Base-by-base conservation (phyloP, 2,797 vertebrate genomes). In the Cheracebus regulus region DNA sequence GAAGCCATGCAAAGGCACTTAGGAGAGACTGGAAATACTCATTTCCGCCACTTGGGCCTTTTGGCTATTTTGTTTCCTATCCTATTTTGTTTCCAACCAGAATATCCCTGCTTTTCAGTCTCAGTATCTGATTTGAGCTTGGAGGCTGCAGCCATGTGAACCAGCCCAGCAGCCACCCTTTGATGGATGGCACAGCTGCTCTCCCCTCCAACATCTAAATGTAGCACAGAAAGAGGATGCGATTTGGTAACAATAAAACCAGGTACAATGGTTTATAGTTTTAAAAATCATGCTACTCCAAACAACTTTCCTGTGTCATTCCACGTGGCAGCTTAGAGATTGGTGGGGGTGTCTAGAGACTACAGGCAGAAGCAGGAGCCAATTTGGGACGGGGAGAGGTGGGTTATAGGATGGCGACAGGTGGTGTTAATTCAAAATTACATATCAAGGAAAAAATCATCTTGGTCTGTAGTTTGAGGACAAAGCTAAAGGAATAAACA, bases 401-500 rank as follows among this genome's bases (percentile, higher is more conserved):
- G 13, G 28, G 7, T 36, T 93, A 36, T 9, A 30, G 44, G 46
- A 48, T 48, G 24, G 2, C 50, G n/a, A 96, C 36, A 93, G 41
- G 44, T 26, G 33, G 36, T 28, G 4, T 80, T 96, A 48, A 95
- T 82, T 95, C 78, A 95, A 92, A 95, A 92, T 88, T 50, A 76
- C 19, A 61, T 78, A 36, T 30, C 30, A 52, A 70, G 70, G 5
- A 0, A 70, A 94, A 85, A 39, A 20, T 92, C 44, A 55, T 58
- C 44, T 93, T 81, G 58, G 67, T 88, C 58, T 97, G 19, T 36
- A 39, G 33, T 88, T 93, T 93, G 44, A 94, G 48, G 88, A 92
- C 82, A 94, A 96, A 96, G 79, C 44, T 72, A 81, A 93, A 84
- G 50, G 36, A 92, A 8, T 93, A 92, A 95, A 78, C 75, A 91